phyloP scores from a whole-genome alignment of 2,113 vertebrate genomes.

The Ailuropoda melanoleuca region DNA sequence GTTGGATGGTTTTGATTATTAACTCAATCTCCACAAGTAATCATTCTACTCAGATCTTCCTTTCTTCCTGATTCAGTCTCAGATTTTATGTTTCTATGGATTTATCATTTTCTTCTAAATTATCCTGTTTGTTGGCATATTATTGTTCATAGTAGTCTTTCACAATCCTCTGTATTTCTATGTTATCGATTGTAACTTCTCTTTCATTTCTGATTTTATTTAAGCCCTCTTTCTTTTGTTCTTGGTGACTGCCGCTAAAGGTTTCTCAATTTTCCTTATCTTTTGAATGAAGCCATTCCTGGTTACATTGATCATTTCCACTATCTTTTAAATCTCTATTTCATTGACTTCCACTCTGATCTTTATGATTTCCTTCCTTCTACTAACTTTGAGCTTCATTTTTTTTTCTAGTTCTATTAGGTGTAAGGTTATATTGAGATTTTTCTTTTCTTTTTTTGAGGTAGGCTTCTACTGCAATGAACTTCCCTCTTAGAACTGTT shows the following conservation, averaged over 20 bases:
- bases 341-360: not conserved
- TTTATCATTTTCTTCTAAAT: not conserved
- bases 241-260: not conserved
- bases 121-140: not conserved
- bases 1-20: not conserved
- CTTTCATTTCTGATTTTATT: not conserved
- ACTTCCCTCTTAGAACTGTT: not conserved
- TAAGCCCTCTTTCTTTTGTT: not conserved
- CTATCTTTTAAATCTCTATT: not conserved
- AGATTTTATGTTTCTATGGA: not conserved
- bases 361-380: not conserved
- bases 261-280: not conserved
- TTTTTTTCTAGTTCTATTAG: not conserved
- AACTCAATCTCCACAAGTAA: not conserved
- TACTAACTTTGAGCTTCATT: not conserved
- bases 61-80: not conserved
- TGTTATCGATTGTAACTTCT: not conserved
- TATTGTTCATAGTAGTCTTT: not conserved
- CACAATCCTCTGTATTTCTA: not conserved
- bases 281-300: not conserved
- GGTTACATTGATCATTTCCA: not conserved
- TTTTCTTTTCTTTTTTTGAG: not conserved
- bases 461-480: not conserved
- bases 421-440: not conserved
- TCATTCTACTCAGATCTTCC: not conserved